These are phyloP conservation scores for Brachypteracias leptosomus DNA, from an alignment of 2,113 vertebrate species.

Conservation along the genomic window DNA sequence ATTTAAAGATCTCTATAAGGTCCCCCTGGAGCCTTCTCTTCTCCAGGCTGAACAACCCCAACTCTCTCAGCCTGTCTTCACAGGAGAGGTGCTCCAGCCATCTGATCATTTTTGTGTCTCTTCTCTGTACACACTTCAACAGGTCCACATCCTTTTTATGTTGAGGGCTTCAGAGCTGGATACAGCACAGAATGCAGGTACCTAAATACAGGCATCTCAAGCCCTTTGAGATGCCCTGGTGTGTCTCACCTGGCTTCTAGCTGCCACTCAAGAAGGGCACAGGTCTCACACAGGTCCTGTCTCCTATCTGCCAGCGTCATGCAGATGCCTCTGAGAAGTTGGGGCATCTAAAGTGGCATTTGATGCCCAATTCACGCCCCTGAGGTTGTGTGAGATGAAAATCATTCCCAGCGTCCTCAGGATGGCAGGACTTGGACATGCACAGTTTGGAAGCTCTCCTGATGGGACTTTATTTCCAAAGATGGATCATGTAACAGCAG, in stretches of 20 bases:
- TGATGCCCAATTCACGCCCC: neutral
- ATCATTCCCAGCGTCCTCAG: neutral
- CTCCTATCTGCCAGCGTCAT: neutral
- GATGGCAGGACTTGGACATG: neutral
- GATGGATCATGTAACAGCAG: neutral
- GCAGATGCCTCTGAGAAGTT: neutral
- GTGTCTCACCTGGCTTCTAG: neutral
- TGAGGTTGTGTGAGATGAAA: neutral
- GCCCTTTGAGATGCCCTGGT: neutral
- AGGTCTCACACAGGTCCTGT: neutral
- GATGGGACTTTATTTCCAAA: neutral
- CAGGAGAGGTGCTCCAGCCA: too few relatives aligned
- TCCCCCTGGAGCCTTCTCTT: too few relatives aligned
- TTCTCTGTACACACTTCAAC: too few relatives aligned
- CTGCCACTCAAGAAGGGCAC: neutral
- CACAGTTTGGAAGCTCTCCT: fast-evolving
- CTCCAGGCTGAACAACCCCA: too few relatives aligned
- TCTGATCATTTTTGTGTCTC: too few relatives aligned
- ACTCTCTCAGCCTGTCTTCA: too few relatives aligned
- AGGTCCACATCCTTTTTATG: too few relatives aligned
- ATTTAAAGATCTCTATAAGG: too few relatives aligned
- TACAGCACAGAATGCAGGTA: neutral
- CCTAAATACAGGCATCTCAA: neutral
- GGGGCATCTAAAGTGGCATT: neutral
- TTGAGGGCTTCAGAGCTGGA: too few relatives aligned